phyloP scores from a whole-genome alignment of 1,140 invertebrate species.

The Plutomurus gul region DNA sequence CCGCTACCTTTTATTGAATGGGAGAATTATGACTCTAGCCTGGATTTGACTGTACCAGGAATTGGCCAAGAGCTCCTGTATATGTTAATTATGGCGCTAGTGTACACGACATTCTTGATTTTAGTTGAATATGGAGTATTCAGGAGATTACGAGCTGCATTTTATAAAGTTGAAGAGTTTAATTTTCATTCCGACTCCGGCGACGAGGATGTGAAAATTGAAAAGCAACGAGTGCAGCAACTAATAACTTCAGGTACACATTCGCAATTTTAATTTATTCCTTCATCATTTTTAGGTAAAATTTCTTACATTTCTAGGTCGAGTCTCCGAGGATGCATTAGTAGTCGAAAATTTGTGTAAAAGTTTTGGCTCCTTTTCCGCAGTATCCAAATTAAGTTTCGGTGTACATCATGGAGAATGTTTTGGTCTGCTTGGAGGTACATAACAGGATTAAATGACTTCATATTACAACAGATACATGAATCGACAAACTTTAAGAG shows the following conservation, averaged over 20 bases:
- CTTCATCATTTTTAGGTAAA: neutral
- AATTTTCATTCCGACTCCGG: neutral
- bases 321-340: slow-evolving; percentile 30
- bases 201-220: slow-evolving; percentile 34
- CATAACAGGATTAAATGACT: slow-evolving; percentile 71
- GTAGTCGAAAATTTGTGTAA: slow-evolving; percentile 27
- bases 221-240: slow-evolving; percentile 4
- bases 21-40: neutral
- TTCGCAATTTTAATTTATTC: too few species aligned
- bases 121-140: neutral
- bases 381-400: slow-evolving; percentile 56
- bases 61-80: slow-evolving; percentile 32
- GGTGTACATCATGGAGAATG: slow-evolving; percentile 68
- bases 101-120: slow-evolving; percentile 26
- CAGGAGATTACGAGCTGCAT: neutral
- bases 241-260: neutral
- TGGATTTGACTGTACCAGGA: neutral
- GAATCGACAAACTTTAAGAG: slow-evolving; percentile 28
- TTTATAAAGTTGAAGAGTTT: neutral
- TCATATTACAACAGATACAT: neutral
- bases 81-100: slow-evolving; percentile 29
- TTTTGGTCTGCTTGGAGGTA: slow-evolving; percentile 80
- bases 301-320: neutral
- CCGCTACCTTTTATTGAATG: slow-evolving; percentile 21
- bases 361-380: slow-evolving; percentile 33